Evolutionary conservation across 2,888 invertebrate species (phyloP).

Genomic region (Dexiosoma caninum): DNA sequence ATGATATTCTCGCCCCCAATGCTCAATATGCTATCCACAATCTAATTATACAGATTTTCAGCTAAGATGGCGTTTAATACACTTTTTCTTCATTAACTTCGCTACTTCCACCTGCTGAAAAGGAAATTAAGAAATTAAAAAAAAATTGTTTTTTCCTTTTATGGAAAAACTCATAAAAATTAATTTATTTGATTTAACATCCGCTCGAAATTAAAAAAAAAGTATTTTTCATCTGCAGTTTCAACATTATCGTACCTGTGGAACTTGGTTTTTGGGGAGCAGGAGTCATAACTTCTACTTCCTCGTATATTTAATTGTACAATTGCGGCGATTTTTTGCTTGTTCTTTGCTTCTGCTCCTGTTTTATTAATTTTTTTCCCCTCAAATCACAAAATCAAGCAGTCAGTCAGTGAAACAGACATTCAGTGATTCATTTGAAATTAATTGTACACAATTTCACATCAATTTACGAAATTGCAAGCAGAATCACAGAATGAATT

Average conservation of each 20-base stretch:
- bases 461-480: slow-evolving; percentile 51
- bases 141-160: not conserved
- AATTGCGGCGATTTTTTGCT: slow-evolving; percentile 39
- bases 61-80: not conserved
- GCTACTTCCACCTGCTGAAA: not conserved
- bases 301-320: not conserved
- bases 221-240: slow-evolving; percentile 32
- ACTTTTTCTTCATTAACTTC: slow-evolving; percentile 8
- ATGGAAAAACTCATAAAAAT: slow-evolving; percentile 12
- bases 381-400: too few relatives aligned
- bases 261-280: not conserved
- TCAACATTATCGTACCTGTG: not conserved
- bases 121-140: not conserved
- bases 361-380: slow-evolving; percentile 14
- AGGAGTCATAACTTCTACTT: not conserved
- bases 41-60: too few relatives aligned
- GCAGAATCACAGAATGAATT: slow-evolving; percentile 21
- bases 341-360: not conserved
- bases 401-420: too few relatives aligned
- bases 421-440: slow-evolving; percentile 25
- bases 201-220: slow-evolving; percentile 35
- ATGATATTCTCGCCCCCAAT: too few relatives aligned
- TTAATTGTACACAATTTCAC: slow-evolving; percentile 52
- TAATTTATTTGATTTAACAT: slow-evolving; percentile 9
- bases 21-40: too few relatives aligned